Evolutionary conservation across 2,888 invertebrate species (phyloP).

Genomic region (Phyllotreta striolata): DNA sequence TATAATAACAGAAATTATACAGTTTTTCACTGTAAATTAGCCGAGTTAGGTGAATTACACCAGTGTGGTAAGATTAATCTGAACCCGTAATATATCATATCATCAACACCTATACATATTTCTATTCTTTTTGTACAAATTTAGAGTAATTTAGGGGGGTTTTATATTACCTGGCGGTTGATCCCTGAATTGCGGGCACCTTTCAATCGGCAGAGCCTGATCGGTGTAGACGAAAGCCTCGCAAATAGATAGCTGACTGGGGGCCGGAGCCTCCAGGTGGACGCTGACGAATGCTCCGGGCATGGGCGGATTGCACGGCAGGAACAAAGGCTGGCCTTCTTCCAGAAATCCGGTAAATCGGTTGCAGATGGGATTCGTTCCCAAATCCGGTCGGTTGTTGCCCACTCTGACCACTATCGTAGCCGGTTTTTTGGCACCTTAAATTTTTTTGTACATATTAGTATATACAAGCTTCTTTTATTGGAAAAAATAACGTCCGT

Average conservation of each 20-base stretch:
- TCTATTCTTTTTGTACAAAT: too few relatives aligned
- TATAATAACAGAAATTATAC: background rate
- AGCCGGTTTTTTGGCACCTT: conserved; percentile 80
- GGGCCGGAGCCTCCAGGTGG: conserved; percentile 79
- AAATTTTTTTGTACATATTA: conserved; percentile 36
- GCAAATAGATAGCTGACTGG: conserved; percentile 86
- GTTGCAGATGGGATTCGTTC: conserved; percentile 92
- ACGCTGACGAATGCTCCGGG: conserved; percentile 94
- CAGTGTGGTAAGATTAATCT: too few relatives aligned
- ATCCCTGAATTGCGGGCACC: conserved; percentile 91
- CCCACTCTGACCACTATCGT: conserved; percentile 90
- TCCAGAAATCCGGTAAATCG: conserved; percentile 85
- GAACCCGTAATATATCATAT: too few relatives aligned
- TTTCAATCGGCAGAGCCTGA: conserved; percentile 88
- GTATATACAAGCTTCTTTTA: background rate
- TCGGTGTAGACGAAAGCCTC: conserved; percentile 95
- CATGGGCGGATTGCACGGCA: conserved; percentile 95
- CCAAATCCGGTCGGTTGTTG: conserved; percentile 90
- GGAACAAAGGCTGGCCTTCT: conserved; percentile 88
- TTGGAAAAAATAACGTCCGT: too few relatives aligned
- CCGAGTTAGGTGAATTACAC: too few relatives aligned
- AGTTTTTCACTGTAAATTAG: background rate
- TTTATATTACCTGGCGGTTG: conserved; percentile 75
- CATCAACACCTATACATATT: too few relatives aligned
- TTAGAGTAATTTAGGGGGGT: too few relatives aligned